Percentiles rank a stretch among this genome's conserved stretches.
phyloP scores from a whole-genome alignment of 2,888 invertebrate species.

The Panzeria rudis region DNA sequence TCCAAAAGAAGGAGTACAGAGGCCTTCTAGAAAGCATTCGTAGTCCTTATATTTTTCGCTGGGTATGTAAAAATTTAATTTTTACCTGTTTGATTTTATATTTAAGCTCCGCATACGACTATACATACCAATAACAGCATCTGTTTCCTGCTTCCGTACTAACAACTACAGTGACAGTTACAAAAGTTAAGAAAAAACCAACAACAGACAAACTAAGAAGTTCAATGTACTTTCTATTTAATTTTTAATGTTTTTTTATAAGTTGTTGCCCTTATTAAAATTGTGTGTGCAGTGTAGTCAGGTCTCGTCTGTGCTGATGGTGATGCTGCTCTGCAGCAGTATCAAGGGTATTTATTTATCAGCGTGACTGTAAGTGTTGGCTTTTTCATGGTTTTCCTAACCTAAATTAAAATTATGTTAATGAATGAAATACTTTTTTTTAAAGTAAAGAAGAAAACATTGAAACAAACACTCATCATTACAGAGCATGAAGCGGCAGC shows the following conservation, averaged over 20 bases:
- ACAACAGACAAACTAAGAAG: slow-evolving; percentile 47
- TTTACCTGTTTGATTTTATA: too few species aligned
- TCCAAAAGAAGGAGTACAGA: too few species aligned
- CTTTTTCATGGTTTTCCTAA: slow-evolving; percentile 77
- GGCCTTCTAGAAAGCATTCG: too few species aligned
- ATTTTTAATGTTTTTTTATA: slow-evolving; percentile 50
- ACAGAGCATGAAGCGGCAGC: slow-evolving; percentile 38
- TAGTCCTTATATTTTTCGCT: too few species aligned
- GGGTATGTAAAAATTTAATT: too few species aligned
- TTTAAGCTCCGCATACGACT: too few species aligned
- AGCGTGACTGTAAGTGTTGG: slow-evolving; percentile 51
- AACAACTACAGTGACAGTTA: slow-evolving; percentile 4
- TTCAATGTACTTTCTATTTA: slow-evolving; percentile 67
- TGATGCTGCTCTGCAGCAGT: slow-evolving; percentile 24
- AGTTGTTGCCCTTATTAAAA: slow-evolving; percentile 35
- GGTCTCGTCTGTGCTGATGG: slow-evolving; percentile 41
- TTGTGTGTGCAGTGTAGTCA: slow-evolving; percentile 36
- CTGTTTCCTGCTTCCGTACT: slow-evolving; percentile 63
- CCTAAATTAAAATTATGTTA: slow-evolving; percentile 83
- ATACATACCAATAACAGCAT: slow-evolving; percentile 8
- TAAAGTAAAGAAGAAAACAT: slow-evolving; percentile 30
- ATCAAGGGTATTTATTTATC: slow-evolving; percentile 36
- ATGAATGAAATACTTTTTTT: slow-evolving; percentile 74
- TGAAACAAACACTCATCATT: slow-evolving; percentile 16
- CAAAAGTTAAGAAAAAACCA: slow-evolving; percentile 42